Conservation (phyloP, 2,797 vertebrate species). For the Poeciliopsis paucimaculata region DNA sequence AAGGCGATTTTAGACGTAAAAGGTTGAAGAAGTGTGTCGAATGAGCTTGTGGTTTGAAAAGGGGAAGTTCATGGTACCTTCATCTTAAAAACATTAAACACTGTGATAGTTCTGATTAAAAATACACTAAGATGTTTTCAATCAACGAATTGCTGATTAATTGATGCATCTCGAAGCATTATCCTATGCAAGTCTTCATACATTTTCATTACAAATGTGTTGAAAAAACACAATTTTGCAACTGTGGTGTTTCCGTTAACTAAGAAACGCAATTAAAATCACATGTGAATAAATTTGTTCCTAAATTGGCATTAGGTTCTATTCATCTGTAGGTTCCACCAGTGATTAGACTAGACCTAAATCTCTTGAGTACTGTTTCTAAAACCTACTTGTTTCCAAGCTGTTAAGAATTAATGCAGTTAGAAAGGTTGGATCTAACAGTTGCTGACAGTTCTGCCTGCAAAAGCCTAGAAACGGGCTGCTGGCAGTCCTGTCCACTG, state of each 20-base stretch:
- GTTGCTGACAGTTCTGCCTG: conserved; percentile 20
- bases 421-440: not conserved
- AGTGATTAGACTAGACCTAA: not conserved
- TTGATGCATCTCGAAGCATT: not conserved
- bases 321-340: not conserved
- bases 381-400: no score
- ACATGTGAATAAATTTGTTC: no score
- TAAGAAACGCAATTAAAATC: no score
- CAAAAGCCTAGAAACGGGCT: conserved; percentile 35
- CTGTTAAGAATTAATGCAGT: not conserved
- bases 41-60: not conserved
- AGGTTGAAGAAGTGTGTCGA: not conserved
- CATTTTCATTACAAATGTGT: no score
- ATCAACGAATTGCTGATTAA: not conserved
- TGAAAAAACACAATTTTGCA: no score
- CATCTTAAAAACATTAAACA: not conserved
- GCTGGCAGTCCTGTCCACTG: conserved; percentile 43
- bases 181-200: no score
- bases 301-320: not conserved
- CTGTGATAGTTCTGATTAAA: not conserved
- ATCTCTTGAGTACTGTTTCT: not conserved
- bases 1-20: not conserved
- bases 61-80: not conserved
- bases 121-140: not conserved
- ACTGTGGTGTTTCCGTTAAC: no score